phyloP scores from a whole-genome alignment of 30 jellyfish, hydroid and myxozoan genomes.

The Cassiopea andromeda region DNA sequence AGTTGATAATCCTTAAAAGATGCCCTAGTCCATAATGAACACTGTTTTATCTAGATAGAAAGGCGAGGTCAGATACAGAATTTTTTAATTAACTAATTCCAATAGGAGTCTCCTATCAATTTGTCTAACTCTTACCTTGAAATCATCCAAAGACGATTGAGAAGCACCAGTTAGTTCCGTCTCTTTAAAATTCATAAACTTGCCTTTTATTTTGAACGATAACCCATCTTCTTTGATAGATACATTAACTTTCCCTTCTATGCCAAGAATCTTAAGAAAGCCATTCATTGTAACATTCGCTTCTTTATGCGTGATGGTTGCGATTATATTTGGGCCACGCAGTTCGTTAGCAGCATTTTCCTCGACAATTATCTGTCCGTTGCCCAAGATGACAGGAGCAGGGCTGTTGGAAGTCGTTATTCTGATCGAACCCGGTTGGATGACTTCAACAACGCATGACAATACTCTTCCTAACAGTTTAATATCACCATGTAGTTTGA shows the following conservation, averaged over 20 bases:
- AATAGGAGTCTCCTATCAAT: too few species aligned
- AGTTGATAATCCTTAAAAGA: too few species aligned
- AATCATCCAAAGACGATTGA: slow-evolving; percentile 83
- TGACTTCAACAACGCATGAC: slow-evolving; percentile 74
- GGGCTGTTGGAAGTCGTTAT: slow-evolving; percentile 96
- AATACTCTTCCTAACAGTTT: slow-evolving; percentile 81
- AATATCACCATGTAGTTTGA: slow-evolving; percentile 87
- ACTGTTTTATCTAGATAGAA: too few species aligned
- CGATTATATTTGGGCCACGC: slow-evolving; percentile 91
- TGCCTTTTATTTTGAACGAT: slow-evolving; percentile 78
- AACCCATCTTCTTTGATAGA: slow-evolving; percentile 83
- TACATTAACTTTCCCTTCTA: slow-evolving; percentile 86
- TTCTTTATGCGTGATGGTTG: slow-evolving; percentile 74
- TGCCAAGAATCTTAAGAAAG: slow-evolving; percentile 83
- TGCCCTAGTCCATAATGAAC: too few species aligned
- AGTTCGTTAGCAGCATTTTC: slow-evolving; percentile 66
- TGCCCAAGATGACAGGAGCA: slow-evolving; percentile 97
- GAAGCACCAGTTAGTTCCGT: slow-evolving; percentile 85
- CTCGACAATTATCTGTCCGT: slow-evolving; percentile 88
- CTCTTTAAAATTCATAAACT: slow-evolving; percentile 88
- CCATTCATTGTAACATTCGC: slow-evolving; percentile 93
- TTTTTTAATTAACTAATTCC: too few species aligned
- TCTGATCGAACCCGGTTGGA: slow-evolving; percentile 73
- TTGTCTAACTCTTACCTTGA: slow-evolving; percentile 89
- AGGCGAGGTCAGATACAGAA: too few species aligned